Base-by-base conservation (phyloP, 1,140 invertebrate species). In the Ericerus pela region DNA sequence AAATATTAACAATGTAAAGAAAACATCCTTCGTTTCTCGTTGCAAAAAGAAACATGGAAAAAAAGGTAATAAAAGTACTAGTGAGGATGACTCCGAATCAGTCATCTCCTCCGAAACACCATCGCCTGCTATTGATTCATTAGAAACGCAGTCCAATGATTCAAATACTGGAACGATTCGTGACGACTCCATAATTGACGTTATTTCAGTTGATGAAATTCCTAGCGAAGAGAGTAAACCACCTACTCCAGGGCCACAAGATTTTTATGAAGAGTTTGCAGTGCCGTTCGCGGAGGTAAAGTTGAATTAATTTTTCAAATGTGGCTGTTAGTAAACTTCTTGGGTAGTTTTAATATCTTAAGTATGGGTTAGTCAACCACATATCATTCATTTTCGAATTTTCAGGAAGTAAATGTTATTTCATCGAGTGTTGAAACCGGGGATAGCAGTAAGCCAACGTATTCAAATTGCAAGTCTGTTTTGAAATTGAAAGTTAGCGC, bases 141-240 rank as follows among this genome's bases (percentile, higher is more conserved):
- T 24, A 24, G 41, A 47, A 14, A 24, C 41, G 10, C 26, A 24
- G 20, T 24, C 20, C 16, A 47, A 47, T 22, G 8, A 24, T 10
- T 18, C 22, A 24, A 47, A 24, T 24, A 24, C 41, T 22, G 41
- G 41, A 4, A n/a, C n/a, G n/a, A n/a, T n/a, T n/a, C 22, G 16
- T 8, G 41, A 47, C 2, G 41, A 47, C 20, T 18, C 16, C 3
- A 47, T 47, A 14, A 18, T 38, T 16, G 41, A 47, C 14, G 26
- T 47, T 22, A 47, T 47, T 22, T 47, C 41, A 4, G 41, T 47
- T 10, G 41, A 47, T 10, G 41, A 47, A 47, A 20, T 47, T 22
- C 41, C 41, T 22, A 47, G 41, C 41, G 41, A 47, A 47, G 41
- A 47, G 11, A 47, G 41, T 47, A 47, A 47, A 47, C 41, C 41